These are phyloP conservation scores for Ophioderma brevispina DNA, from an alignment of 35 echinoderm and acorn worm genomes.

Conservation along the genomic window DNA sequence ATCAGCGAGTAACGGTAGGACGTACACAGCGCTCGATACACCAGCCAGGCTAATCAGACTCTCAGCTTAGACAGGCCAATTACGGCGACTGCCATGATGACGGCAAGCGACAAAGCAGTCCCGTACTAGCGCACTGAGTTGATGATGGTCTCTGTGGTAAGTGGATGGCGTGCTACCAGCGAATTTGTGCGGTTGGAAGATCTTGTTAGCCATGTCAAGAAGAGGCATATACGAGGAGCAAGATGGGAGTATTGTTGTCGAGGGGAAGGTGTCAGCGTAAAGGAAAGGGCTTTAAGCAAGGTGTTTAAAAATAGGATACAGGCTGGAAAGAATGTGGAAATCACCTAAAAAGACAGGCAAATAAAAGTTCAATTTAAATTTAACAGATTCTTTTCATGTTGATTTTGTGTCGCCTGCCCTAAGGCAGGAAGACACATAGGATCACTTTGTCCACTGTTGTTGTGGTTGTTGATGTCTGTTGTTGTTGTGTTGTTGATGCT, in stretches of 20 bases:
- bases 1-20: background rate
- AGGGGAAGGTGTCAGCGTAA: slow-evolving; percentile 90
- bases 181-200: slow-evolving; percentile 78
- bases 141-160: slow-evolving; percentile 43
- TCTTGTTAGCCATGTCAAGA: slow-evolving; percentile 89
- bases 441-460: too few species aligned
- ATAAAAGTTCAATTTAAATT: background rate
- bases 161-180: slow-evolving; percentile 82
- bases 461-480: too few species aligned
- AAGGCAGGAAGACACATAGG: background rate
- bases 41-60: background rate
- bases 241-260: slow-evolving; percentile 84
- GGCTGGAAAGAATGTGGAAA: too few species aligned
- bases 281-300: slow-evolving; percentile 97
- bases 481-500: too few species aligned
- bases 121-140: background rate
- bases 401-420: background rate
- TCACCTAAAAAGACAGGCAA: background rate
- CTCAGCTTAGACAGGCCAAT: background rate
- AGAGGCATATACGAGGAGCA: slow-evolving; percentile 79
- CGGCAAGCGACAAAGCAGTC: background rate
- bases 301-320: slow-evolving; percentile 26
- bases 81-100: background rate
- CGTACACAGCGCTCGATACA: background rate
- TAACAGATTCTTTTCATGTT: background rate